phyloP scores from a whole-genome alignment of 2,113 vertebrate genomes.

The Crocuta crocuta region DNA sequence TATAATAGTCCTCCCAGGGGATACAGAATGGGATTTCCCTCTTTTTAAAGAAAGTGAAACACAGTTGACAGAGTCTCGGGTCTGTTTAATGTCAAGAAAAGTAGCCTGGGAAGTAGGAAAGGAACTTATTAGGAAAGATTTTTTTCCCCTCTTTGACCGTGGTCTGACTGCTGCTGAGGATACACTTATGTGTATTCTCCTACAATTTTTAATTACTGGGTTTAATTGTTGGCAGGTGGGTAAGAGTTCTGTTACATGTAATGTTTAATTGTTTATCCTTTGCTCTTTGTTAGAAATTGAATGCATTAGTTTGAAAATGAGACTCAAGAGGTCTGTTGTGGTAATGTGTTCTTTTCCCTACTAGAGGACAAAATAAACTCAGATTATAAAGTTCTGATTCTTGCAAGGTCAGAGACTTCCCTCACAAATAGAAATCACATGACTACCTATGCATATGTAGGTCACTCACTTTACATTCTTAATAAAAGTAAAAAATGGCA shows the following conservation, averaged over 20 bases:
- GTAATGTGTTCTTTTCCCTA: constrained; percentile 73
- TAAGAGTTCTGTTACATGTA: constrained; percentile 81
- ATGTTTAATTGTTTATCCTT: constrained; percentile 86
- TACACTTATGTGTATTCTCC: constrained; percentile 74
- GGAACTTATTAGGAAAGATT: constrained; percentile 71
- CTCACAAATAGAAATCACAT: constrained; percentile 39
- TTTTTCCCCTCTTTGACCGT: constrained; percentile 45
- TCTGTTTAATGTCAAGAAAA: constrained; percentile 77
- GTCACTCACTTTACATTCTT: constrained; percentile 46
- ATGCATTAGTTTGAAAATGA: constrained; percentile 83
- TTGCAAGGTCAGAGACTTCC: constrained; percentile 74
- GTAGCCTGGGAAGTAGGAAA: constrained; percentile 55
- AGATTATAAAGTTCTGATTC: constrained; percentile 74
- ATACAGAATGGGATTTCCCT: constrained; percentile 67
- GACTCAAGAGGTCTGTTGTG: constrained; percentile 79
- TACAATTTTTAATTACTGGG: constrained; percentile 84
- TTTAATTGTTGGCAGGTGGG: constrained; percentile 84
- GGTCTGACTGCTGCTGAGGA: constrained; percentile 68
- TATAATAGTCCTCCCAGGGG: constrained; percentile 70
- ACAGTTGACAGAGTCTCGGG: constrained; percentile 58
- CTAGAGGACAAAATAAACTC: constrained; percentile 79
- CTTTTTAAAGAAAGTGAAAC: constrained; percentile 73
- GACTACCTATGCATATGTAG: constrained; percentile 28
- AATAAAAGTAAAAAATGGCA: constrained; percentile 70
- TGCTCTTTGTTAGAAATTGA: constrained; percentile 83